Percentiles rank a stretch among this genome's conserved stretches.
Evolutionary conservation across 2,797 vertebrate species (phyloP).

Genomic region (Gouania willdenowi): DNA sequence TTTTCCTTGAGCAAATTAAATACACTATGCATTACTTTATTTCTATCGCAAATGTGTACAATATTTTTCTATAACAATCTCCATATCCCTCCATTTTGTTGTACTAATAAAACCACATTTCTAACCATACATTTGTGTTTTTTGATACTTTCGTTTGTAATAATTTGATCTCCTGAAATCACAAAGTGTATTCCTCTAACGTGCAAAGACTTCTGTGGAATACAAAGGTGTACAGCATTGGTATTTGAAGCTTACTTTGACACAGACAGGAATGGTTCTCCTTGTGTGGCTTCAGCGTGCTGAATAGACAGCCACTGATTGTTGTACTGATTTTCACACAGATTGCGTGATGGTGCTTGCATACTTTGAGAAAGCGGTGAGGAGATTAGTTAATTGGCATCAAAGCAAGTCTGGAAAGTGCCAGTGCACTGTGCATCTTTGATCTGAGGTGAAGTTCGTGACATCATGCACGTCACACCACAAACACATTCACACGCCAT

Average conservation of each 20-base stretch:
- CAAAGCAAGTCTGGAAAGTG: slow-evolving; percentile 47
- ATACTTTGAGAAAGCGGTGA: slow-evolving; percentile 49
- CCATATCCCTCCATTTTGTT: too few relatives aligned
- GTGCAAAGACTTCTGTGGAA: too few relatives aligned
- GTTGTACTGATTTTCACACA: slow-evolving; percentile 67
- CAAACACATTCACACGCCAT: too few relatives aligned
- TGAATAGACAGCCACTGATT: slow-evolving; percentile 59
- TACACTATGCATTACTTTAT: too few relatives aligned
- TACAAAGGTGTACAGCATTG: slow-evolving; percentile 11
- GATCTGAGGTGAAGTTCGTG: slow-evolving; percentile 58
- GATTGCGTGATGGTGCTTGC: slow-evolving; percentile 67
- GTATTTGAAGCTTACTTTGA: slow-evolving; percentile 16
- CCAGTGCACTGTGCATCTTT: slow-evolving; percentile 28
- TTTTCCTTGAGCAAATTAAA: too few relatives aligned
- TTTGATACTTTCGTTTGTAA: too few relatives aligned
- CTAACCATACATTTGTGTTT: too few relatives aligned
- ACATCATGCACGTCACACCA: slow-evolving; percentile 42
- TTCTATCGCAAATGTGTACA: too few relatives aligned
- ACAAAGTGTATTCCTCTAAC: too few relatives aligned
- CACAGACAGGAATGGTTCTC: slow-evolving; percentile 17
- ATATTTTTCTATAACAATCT: too few relatives aligned
- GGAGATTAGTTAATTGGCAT: slow-evolving; percentile 62
- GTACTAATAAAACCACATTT: too few relatives aligned
- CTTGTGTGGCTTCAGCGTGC: slow-evolving; percentile 53
- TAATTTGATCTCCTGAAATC: too few relatives aligned